phyloP scores from a whole-genome alignment of 2,113 vertebrate species.

The Willisornis vidua region DNA sequence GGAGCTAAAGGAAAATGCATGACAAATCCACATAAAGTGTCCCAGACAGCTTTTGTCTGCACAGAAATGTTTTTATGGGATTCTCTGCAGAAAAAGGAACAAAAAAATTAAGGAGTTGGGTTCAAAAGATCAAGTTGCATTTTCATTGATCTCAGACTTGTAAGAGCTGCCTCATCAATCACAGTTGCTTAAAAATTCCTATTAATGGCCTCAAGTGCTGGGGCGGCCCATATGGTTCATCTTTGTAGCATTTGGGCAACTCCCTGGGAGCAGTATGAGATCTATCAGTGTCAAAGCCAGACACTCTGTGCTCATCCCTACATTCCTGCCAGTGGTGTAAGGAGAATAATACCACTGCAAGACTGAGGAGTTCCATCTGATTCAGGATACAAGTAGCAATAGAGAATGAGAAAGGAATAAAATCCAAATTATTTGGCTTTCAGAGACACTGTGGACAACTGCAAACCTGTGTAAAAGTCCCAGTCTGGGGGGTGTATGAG shows the following conservation, averaged over 20 bases:
- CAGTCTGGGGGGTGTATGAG: not conserved
- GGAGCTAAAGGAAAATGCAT: conserved; percentile 57
- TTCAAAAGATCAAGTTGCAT: conserved; percentile 82
- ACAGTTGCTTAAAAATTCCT: conserved; percentile 78
- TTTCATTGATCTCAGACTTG: conserved; percentile 84
- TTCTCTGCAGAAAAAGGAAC: conserved; percentile 67
- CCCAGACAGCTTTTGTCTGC: conserved; percentile 76
- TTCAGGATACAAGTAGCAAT: not conserved
- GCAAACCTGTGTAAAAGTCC: not conserved
- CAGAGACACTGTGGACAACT: not conserved
- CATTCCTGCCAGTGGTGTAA: not conserved
- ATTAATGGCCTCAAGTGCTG: conserved; percentile 72
- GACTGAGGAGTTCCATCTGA: not conserved
- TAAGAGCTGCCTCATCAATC: conserved; percentile 80
- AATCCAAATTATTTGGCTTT: not conserved
- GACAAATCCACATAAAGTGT: conserved; percentile 60
- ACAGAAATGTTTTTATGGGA: conserved; percentile 65
- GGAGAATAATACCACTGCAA: not conserved
- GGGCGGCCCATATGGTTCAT: conserved; percentile 78
- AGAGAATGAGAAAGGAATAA: not conserved
- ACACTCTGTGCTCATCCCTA: not conserved
- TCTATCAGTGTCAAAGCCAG: conserved; percentile 75
- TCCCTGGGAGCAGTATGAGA: conserved; percentile 70
- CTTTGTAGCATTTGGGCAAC: conserved; percentile 80
- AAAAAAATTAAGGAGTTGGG: conserved; percentile 72